Evolutionary conservation across 2,888 invertebrate species (phyloP).

Genomic region (Stenolophus ochropezus): DNA sequence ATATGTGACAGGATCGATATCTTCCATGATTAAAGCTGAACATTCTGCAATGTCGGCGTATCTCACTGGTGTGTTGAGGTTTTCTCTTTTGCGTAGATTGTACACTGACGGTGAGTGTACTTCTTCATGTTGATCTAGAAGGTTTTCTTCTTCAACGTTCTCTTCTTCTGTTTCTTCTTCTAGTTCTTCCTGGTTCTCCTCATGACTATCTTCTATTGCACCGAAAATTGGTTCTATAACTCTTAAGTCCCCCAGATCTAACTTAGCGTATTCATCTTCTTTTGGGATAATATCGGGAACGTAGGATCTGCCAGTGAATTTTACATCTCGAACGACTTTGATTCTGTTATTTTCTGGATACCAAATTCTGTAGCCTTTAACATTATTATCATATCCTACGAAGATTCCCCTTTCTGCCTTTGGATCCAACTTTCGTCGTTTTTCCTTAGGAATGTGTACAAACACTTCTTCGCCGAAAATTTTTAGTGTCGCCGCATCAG

Average conservation of each 20-base stretch:
- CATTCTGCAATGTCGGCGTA: background rate
- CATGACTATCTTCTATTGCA: too few species aligned
- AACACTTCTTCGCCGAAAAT: background rate
- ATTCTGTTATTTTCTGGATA: background rate
- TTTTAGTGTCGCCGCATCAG: background rate
- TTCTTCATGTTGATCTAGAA: too few species aligned
- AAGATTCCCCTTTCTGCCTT: constrained; percentile 36
- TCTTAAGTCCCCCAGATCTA: too few species aligned
- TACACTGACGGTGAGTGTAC: too few species aligned
- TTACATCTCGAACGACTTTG: background rate
- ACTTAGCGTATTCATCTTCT: background rate
- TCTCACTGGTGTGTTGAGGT: background rate
- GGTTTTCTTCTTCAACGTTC: too few species aligned
- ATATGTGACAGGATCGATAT: constrained; percentile 56
- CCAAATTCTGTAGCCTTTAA: background rate
- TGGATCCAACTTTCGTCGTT: constrained; percentile 16
- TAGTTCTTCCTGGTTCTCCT: too few species aligned
- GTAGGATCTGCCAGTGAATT: background rate
- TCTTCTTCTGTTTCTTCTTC: too few species aligned
- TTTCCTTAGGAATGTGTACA: constrained; percentile 59
- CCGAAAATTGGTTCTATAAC: too few species aligned
- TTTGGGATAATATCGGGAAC: background rate
- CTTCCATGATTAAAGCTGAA: too few species aligned
- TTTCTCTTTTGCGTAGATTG: background rate
- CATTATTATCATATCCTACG: background rate